phyloP scores from a whole-genome alignment of 2,113 vertebrate species.

The cattle (Bos taurus) region ARS-UCD2.0 NC_037332.1:43807001-43807500 shows the following conservation, averaged over 20 bases:
- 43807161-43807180: neutral
- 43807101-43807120: neutral
- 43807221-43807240: neutral
- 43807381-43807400: neutral
- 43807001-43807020: neutral
- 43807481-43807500: neutral
- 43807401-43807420: neutral
- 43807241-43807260: neutral
- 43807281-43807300: constrained; percentile 4
- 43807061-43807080: neutral
- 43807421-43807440: neutral
- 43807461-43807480: too few species aligned
- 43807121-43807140: neutral
- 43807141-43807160: neutral
- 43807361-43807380: neutral
- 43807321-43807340: neutral
- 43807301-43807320: neutral
- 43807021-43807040: neutral
- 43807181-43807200: neutral
- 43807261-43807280: constrained; percentile 31
- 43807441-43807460: rapidly evolving
- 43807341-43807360: neutral
- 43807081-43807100: neutral
- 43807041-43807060: neutral
- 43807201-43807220: neutral